Conservation (phyloP, 2,113 vertebrate species). For the Phyllopteryx taeniolatus region DNA sequence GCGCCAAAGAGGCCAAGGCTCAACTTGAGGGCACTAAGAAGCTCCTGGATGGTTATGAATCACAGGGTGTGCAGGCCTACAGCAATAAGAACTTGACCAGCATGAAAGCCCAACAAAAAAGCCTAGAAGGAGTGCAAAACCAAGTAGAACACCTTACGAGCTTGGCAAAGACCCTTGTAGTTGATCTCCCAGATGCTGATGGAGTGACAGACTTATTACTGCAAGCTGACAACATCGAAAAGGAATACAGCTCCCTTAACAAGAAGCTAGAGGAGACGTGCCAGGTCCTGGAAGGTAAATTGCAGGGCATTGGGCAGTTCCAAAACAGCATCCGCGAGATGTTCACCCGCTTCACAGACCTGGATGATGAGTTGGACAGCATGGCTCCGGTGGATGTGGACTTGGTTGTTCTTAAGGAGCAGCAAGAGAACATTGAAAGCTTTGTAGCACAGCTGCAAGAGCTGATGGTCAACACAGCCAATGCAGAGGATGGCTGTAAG, state of each 20-base stretch:
- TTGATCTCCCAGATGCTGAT: conserved; percentile 80
- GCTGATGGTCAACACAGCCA: conserved; percentile 80
- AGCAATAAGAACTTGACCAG: conserved; percentile 87
- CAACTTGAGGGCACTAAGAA: conserved; percentile 82
- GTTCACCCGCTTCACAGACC: conserved; percentile 90
- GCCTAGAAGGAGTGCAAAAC: conserved; percentile 78
- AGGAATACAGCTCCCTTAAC: conserved; percentile 76
- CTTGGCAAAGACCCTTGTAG: conserved; percentile 83
- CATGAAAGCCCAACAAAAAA: conserved; percentile 91
- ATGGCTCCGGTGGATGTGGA: conserved; percentile 88
- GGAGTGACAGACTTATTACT: conserved; percentile 85
- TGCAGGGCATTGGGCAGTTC: conserved; percentile 94
- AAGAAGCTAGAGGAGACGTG: conserved; percentile 83
- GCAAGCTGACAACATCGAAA: conserved; percentile 80
- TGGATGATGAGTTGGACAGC: conserved; percentile 93
- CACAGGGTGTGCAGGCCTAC: conserved; percentile 82
- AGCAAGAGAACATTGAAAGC: conserved; percentile 77
- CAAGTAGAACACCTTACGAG: conserved; percentile 79
- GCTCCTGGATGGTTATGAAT: conserved; percentile 79
- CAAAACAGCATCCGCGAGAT: conserved; percentile 94
- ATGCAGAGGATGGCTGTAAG: conserved; percentile 85
- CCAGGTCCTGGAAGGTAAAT: conserved; percentile 85
- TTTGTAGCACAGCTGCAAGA: conserved; percentile 85
- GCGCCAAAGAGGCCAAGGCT: conserved; percentile 77
- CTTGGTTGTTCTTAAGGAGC: conserved; percentile 71